These are phyloP conservation scores for Drosophila nasuta DNA, from an alignment of 1,140 invertebrate genomes.

Conservation along the genomic window DNA sequence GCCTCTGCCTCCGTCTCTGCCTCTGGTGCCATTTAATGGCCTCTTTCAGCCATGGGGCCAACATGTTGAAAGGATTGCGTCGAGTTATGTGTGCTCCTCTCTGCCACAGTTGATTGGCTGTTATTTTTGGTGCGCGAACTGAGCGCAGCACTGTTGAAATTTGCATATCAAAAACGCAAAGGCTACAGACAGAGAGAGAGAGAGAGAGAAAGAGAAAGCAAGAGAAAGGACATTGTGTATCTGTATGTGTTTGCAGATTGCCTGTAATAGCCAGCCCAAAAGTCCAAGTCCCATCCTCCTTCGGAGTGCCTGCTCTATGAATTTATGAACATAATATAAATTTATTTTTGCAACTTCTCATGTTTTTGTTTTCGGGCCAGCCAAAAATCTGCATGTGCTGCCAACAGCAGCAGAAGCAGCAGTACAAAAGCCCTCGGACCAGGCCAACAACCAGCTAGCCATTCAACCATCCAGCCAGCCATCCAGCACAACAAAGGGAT, in stretches of 20 bases:
- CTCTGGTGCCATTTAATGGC: slow-evolving; percentile 42
- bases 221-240: slow-evolving; percentile 18
- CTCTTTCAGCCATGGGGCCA: slow-evolving; percentile 34
- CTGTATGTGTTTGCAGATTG: slow-evolving; percentile 55
- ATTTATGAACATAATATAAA: slow-evolving; percentile 85
- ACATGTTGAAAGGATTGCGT: slow-evolving; percentile 79
- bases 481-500: slow-evolving; percentile 73
- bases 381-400: slow-evolving; percentile 72
- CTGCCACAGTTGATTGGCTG: slow-evolving; percentile 83
- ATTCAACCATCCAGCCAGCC: background rate
- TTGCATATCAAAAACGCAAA: slow-evolving; percentile 81
- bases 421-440: slow-evolving; percentile 22
- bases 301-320: slow-evolving; percentile 69
- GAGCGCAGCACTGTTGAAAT: slow-evolving; percentile 73
- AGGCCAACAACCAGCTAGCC: background rate
- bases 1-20: background rate
- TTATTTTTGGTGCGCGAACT: slow-evolving; percentile 80
- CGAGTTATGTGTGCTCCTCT: slow-evolving; percentile 54
- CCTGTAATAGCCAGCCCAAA: slow-evolving; percentile 65
- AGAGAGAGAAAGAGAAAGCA: slow-evolving; percentile 1
- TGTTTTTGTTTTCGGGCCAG: slow-evolving; percentile 69
- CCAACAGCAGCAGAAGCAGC: slow-evolving; percentile 12
- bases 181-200: background rate
- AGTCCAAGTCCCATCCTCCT: slow-evolving; percentile 52
- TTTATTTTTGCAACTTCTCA: slow-evolving; percentile 84